Percentiles rank a stretch among this genome's conserved stretches.
These are phyloP conservation scores for Lithophane semibrunnea DNA, from an alignment of 2,888 invertebrate genomes.

Conservation along the genomic window DNA sequence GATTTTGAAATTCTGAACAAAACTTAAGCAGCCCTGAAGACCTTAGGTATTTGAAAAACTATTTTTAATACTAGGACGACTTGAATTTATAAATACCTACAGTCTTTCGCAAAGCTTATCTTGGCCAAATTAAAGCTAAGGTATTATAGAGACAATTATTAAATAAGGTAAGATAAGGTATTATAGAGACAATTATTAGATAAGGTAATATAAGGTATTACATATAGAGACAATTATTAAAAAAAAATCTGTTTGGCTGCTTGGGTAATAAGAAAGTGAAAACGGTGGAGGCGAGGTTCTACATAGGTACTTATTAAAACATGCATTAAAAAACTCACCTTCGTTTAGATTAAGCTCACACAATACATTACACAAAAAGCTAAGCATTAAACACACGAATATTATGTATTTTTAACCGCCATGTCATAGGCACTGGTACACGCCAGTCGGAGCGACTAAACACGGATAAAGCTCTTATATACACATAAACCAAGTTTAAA, in stretches of 20 bases:
- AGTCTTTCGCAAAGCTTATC: background rate
- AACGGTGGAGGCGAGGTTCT: background rate
- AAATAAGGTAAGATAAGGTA: too few species aligned
- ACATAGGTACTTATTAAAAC: background rate
- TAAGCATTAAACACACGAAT: slow-evolving; percentile 10
- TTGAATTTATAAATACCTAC: background rate
- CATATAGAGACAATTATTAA: too few species aligned
- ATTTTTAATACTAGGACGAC: background rate
- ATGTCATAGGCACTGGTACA: background rate
- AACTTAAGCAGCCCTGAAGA: background rate
- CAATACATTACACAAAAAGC: slow-evolving; percentile 23
- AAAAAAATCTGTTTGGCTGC: too few species aligned
- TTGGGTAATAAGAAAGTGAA: too few species aligned
- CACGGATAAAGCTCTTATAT: background rate
- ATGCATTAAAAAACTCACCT: slow-evolving; percentile 21
- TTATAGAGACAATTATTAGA: too few species aligned
- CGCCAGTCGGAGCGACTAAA: background rate
- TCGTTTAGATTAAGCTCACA: slow-evolving; percentile 29
- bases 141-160: background rate
- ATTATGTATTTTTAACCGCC: slow-evolving; percentile 7
- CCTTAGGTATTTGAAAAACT: background rate
- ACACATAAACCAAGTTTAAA: slow-evolving; percentile 10
- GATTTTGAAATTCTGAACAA: background rate
- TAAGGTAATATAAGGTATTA: too few species aligned
- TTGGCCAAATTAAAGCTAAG: background rate